Evolutionary conservation across 2,888 invertebrate genomes (phyloP).

Genomic region (Thymelicus sylvestris): DNA sequence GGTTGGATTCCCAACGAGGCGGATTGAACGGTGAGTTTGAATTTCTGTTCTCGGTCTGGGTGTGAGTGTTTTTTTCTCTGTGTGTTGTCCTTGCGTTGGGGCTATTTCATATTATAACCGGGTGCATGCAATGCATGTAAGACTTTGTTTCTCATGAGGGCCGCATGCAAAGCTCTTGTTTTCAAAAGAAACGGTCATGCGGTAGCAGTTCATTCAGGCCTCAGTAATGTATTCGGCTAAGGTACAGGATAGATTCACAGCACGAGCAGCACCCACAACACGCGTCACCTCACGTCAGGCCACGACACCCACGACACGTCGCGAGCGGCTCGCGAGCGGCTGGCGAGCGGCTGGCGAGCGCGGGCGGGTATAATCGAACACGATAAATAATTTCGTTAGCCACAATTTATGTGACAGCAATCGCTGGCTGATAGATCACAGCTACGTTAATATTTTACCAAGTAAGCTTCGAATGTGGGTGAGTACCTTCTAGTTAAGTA

Average conservation of each 20-base stretch:
- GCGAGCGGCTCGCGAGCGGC: background rate
- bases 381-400: conserved; percentile 44
- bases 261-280: background rate
- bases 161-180: too few relatives aligned
- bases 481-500: background rate
- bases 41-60: too few relatives aligned
- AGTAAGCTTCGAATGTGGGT: background rate
- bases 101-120: too few relatives aligned
- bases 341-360: background rate
- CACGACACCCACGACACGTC: background rate
- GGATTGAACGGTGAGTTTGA: too few relatives aligned
- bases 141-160: too few relatives aligned
- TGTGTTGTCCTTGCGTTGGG: too few relatives aligned
- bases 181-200: too few relatives aligned
- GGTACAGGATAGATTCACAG: background rate
- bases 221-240: background rate
- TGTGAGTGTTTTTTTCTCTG: too few relatives aligned
- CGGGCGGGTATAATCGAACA: conserved; percentile 23
- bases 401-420: conserved; percentile 42
- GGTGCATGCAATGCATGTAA: too few relatives aligned
- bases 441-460: conserved; percentile 9
- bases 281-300: background rate
- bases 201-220: too few relatives aligned
- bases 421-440: conserved; percentile 23
- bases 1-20: too few relatives aligned